These are phyloP conservation scores for Heterotilapia buettikoferi DNA, from an alignment of 2,113 vertebrate species.

Conservation along the genomic window DNA sequence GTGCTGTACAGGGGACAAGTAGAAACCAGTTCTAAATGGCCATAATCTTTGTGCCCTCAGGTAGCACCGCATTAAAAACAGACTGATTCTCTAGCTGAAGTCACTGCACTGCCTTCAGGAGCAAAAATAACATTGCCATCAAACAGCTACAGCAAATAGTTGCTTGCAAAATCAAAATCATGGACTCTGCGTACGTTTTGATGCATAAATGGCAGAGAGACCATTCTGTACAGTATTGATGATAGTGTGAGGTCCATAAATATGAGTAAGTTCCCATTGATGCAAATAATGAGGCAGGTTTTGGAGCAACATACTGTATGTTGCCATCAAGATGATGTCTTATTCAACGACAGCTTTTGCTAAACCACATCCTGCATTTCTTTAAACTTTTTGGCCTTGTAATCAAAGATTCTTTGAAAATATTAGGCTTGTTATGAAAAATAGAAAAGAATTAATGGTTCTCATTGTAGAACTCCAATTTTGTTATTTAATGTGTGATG, in stretches of 20 bases:
- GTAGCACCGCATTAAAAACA: neutral
- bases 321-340: neutral
- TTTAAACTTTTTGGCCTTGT: neutral
- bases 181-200: neutral
- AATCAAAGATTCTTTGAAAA: neutral
- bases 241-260: neutral
- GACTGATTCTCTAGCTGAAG: neutral
- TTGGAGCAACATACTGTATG: neutral
- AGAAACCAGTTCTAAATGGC: neutral
- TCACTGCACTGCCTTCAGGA: neutral
- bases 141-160: neutral
- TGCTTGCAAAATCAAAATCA: neutral
- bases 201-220: neutral
- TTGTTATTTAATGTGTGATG: neutral
- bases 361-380: neutral
- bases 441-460: neutral
- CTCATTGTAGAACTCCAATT: neutral
- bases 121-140: neutral
- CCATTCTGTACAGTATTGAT: neutral
- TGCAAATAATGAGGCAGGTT: neutral
- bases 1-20: neutral
- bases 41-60: neutral
- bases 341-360: neutral
- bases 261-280: neutral
- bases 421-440: neutral